phyloP scores from a whole-genome alignment of 2,888 invertebrate species.

The Druceiella hillmani region DNA sequence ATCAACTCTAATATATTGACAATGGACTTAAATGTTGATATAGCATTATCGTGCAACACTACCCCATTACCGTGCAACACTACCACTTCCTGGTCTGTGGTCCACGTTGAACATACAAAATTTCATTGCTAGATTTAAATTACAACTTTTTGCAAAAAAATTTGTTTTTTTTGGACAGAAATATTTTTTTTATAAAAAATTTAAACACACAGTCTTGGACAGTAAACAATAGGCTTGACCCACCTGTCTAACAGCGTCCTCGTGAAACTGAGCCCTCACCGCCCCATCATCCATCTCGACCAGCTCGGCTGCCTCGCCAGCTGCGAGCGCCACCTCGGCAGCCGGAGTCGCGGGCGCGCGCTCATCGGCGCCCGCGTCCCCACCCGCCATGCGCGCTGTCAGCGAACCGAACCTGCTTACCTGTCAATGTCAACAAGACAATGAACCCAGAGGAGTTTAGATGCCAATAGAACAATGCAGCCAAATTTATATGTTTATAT shows the following conservation, averaged over 20 bases:
- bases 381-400: too few relatives aligned
- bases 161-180: not conserved
- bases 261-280: constrained; percentile 68
- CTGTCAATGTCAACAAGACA: constrained; percentile 8
- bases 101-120: constrained; percentile 9
- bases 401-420: too few relatives aligned
- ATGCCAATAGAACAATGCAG: too few relatives aligned
- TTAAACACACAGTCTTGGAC: too few relatives aligned
- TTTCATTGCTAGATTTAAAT: constrained; percentile 8
- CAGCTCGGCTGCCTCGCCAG: constrained; percentile 46
- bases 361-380: constrained; percentile 30
- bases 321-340: constrained; percentile 48
- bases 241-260: constrained; percentile 68
- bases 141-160: constrained; percentile 1
- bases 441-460: not conserved
- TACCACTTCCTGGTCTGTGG: too few relatives aligned
- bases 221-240: too few relatives aligned
- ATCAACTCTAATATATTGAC: too few relatives aligned
- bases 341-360: constrained; percentile 37
- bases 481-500: too few relatives aligned
- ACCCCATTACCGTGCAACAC: too few relatives aligned
- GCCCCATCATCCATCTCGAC: constrained; percentile 56
- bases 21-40: too few relatives aligned
- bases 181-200: too few relatives aligned
- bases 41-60: too few relatives aligned